A percentile compares a stretch with the other conserved stretches of the same genome.
Evolutionary conservation across 35 echinoderm and acorn worm species (phyloP).

Genomic region (Nesometra sesokonis): DNA sequence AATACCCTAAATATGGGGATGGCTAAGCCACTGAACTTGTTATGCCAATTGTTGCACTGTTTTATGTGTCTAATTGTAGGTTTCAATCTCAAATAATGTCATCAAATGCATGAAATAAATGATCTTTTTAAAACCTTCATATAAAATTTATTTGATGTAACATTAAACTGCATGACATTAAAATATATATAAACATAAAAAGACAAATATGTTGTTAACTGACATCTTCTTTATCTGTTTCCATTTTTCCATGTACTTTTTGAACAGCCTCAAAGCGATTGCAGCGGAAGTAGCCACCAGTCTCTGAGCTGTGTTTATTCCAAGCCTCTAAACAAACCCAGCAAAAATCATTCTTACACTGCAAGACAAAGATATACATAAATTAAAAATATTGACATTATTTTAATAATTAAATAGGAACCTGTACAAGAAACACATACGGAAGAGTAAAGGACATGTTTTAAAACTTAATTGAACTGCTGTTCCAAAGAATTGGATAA

Average conservation of each 20-base stretch:
- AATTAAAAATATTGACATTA: background rate
- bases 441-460: background rate
- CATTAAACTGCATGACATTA: background rate
- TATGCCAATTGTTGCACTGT: too few relatives aligned
- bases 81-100: too few relatives aligned
- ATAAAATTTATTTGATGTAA: background rate
- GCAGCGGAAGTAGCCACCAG: constrained; percentile 93
- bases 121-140: background rate
- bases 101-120: background rate
- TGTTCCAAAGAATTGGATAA: too few relatives aligned
- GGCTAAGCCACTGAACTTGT: too few relatives aligned
- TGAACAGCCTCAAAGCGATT: constrained; percentile 91
- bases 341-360: constrained; percentile 98
- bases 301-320: constrained; percentile 95
- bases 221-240: constrained; percentile 55
- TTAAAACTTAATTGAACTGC: too few relatives aligned
- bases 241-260: constrained; percentile 87
- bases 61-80: too few relatives aligned
- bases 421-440: background rate
- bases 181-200: too few relatives aligned
- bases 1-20: too few relatives aligned
- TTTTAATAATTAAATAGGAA: background rate
- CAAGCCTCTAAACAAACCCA: constrained; percentile 96
- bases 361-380: background rate
- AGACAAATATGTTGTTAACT: too few relatives aligned